Percentiles rank a stretch among this genome's conserved stretches.
Conservation (phyloP, 1,140 invertebrate species). For the Drosophila oshimai region DNA sequence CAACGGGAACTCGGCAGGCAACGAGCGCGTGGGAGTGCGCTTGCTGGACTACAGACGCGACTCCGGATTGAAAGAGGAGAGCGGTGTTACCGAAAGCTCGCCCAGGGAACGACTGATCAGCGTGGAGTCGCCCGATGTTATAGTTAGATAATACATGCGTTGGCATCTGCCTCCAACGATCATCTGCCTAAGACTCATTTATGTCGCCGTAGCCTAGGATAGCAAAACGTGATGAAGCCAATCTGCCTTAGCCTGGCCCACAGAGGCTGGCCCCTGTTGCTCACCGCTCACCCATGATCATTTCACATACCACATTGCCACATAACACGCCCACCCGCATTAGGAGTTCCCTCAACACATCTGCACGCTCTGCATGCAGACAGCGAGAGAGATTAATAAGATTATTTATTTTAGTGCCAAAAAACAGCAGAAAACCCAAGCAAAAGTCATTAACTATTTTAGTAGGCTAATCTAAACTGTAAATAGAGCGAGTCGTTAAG, state of each 20-base stretch:
- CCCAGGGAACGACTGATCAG: conserved; percentile 40
- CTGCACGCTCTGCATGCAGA: conserved; percentile 20
- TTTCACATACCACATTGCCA: conserved; percentile 8
- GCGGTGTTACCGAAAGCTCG: conserved; percentile 17
- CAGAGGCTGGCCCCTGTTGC: conserved; percentile 1
- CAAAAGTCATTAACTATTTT: conserved; percentile 72
- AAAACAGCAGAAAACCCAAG: conserved; percentile 33
- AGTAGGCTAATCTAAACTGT: conserved; percentile 27
- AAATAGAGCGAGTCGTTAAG: conserved; percentile 26
- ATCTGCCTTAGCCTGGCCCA: conserved; percentile 35
- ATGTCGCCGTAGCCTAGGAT: conserved; percentile 30
- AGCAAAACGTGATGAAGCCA: conserved; percentile 30
- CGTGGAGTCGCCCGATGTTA: conserved; percentile 52
- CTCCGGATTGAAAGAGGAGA: conserved; percentile 28
- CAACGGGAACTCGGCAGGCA: conserved; percentile 3
- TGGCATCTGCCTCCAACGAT: conserved; percentile 33
- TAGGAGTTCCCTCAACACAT: conserved; percentile 40
- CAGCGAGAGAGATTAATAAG: conserved; percentile 72
- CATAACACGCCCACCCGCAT: conserved; percentile 20
- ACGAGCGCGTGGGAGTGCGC: conserved; percentile 58
- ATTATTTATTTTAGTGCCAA: conserved; percentile 80
- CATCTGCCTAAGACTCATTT: conserved; percentile 53
- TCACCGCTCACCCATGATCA: not conserved
- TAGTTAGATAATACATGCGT: conserved; percentile 67
- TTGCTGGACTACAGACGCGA: conserved; percentile 62